phyloP scores from a whole-genome alignment of 2,888 invertebrate genomes.

The Drosophila pullipes region DNA sequence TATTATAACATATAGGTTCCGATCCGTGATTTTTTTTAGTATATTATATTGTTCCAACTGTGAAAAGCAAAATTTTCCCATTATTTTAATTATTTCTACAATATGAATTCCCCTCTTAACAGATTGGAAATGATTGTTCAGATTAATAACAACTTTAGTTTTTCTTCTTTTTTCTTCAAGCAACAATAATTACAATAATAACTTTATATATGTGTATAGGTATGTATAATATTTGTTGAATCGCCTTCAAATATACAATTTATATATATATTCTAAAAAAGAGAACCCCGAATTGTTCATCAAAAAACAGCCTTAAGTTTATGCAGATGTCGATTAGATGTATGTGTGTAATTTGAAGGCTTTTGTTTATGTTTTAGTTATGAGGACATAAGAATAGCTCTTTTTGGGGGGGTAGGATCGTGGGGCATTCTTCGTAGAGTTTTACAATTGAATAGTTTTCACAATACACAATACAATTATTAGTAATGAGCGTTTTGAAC shows the following conservation, averaged over 20 bases:
- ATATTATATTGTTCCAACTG: not conserved
- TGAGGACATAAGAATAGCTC: constrained; percentile 45
- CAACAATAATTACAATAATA: constrained; percentile 75
- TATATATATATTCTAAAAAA: constrained; percentile 57
- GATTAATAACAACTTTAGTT: constrained; percentile 61
- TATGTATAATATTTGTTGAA: constrained; percentile 67
- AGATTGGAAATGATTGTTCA: constrained; percentile 70
- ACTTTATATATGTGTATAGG: constrained; percentile 25
- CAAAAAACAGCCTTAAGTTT: constrained; percentile 78
- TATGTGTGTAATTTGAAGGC: constrained; percentile 3
- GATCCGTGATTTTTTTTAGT: too few relatives aligned
- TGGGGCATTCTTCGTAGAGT: constrained; percentile 34
- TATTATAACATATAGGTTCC: not conserved
- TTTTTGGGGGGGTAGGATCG: constrained; percentile 21
- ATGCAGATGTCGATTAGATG: constrained; percentile 56
- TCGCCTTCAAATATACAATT: constrained; percentile 70
- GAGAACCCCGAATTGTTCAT: constrained; percentile 69
- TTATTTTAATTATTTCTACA: not conserved
- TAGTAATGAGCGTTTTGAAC: constrained; percentile 67
- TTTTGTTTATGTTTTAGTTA: constrained; percentile 1
- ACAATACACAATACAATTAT: constrained; percentile 40
- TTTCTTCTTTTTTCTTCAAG: constrained; percentile 40
- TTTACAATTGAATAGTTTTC: constrained; percentile 56
- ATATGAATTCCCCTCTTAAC: not conserved
- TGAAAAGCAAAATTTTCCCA: not conserved